A percentile compares a stretch with the other conserved stretches of the same genome.
phyloP scores from a whole-genome alignment of 2,888 invertebrate species.

The Anoplius nigerrimus region DNA sequence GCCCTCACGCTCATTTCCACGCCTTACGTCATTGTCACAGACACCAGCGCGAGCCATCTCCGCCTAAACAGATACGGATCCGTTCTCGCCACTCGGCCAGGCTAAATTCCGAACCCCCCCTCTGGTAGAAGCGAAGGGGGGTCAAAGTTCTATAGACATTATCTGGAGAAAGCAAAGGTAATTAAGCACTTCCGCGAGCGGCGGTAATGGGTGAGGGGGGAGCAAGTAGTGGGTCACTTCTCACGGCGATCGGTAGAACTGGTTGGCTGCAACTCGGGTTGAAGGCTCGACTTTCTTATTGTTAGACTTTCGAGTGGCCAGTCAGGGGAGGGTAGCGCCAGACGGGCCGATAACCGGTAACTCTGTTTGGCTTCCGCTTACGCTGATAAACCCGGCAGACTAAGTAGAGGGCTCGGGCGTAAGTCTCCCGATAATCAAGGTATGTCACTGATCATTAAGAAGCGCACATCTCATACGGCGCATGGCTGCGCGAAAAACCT shows the following conservation, averaged over 20 bases:
- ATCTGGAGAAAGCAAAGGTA: conserved; percentile 35
- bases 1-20: conserved; percentile 52
- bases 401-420: not conserved
- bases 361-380: conserved; percentile 45
- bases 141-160: conserved; percentile 17
- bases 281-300: conserved; percentile 36
- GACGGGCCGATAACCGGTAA: conserved; percentile 28
- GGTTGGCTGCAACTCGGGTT: conserved; percentile 12
- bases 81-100: no score
- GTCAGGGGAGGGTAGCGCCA: no score
- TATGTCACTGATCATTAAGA: no score
- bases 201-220: not conserved
- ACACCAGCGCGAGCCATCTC: not conserved
- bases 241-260: conserved; percentile 39
- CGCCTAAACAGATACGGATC: not conserved
- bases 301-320: conserved; percentile 14
- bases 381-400: conserved; percentile 45
- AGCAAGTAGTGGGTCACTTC: conserved; percentile 14
- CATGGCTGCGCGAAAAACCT: no score
- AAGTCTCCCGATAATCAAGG: no score
- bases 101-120: no score
- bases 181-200: conserved; percentile 37
- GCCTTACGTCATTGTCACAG: conserved; percentile 53
- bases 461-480: no score
- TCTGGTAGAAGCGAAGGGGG: no score